phyloP scores from a whole-genome alignment of 2,888 invertebrate genomes.

The Macrosiphum euphorbiae region DNA sequence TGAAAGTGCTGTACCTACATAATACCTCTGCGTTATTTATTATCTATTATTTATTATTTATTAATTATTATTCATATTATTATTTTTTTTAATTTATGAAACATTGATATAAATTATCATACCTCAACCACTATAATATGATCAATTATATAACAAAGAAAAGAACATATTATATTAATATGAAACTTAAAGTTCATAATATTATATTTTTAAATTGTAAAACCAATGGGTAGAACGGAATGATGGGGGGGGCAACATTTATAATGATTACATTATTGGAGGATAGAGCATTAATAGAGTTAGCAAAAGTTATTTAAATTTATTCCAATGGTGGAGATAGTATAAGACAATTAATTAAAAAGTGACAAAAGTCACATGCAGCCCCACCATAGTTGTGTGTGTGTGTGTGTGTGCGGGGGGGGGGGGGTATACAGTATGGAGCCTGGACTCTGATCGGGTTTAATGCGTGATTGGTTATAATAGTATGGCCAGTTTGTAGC shows the following conservation, averaged over 20 bases:
- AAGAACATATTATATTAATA: not conserved
- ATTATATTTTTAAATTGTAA: not conserved
- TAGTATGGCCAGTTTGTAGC: not conserved
- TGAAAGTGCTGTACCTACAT: not conserved
- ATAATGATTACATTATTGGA: not conserved
- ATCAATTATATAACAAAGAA: not conserved
- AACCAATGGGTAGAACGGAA: not conserved
- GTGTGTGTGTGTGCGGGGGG: too few species aligned
- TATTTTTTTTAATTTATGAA: not conserved
- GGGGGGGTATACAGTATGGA: not conserved
- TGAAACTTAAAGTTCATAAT: not conserved
- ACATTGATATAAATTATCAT: not conserved
- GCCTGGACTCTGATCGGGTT: not conserved
- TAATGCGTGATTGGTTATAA: not conserved
- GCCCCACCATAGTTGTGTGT: not conserved
- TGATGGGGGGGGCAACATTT: not conserved
- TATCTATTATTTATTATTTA: too few species aligned
- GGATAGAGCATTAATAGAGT: not conserved
- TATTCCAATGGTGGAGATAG: not conserved
- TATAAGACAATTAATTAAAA: not conserved
- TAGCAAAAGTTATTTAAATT: not conserved
- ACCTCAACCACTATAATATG: not conserved
- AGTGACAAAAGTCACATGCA: not conserved
- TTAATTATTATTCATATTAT: not conserved
- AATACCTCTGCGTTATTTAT: not conserved